phyloP scores from a whole-genome alignment of 2,797 vertebrate genomes.

The Pelodytes ibericus region DNA sequence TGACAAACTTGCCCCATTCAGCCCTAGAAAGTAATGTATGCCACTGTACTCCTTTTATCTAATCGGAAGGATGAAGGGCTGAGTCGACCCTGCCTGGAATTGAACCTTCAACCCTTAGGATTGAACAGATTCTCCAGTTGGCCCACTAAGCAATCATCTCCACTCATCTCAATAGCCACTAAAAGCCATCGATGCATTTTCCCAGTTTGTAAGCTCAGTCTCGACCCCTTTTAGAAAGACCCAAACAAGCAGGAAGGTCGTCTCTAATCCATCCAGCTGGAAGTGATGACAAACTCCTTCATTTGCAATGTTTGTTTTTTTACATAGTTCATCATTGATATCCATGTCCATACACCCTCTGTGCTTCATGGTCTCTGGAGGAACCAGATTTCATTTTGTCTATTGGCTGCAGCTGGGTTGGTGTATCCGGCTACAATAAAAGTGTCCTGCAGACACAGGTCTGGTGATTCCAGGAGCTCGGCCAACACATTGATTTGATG shows the following conservation, averaged over 20 bases:
- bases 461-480: constrained; percentile 74
- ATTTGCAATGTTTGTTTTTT: not conserved
- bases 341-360: not conserved
- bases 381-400: constrained; percentile 90
- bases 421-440: constrained; percentile 89
- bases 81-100: too few relatives aligned
- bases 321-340: not conserved
- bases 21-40: too few relatives aligned
- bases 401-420: constrained; percentile 81
- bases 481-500: constrained; percentile 77
- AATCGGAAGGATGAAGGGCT: too few relatives aligned
- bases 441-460: constrained; percentile 70
- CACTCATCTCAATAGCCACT: too few relatives aligned
- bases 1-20: too few relatives aligned
- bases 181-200: too few relatives aligned
- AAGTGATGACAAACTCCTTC: not conserved
- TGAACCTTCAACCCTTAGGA: too few relatives aligned
- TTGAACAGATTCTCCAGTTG: too few relatives aligned
- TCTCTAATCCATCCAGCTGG: not conserved
- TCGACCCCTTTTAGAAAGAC: not conserved
- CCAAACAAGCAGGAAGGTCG: not conserved
- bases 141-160: too few relatives aligned
- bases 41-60: too few relatives aligned
- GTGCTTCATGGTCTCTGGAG: constrained; percentile 71
- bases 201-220: too few relatives aligned